Base-by-base conservation (phyloP, 2,113 vertebrate genomes). In the Nettapus auritus region DNA sequence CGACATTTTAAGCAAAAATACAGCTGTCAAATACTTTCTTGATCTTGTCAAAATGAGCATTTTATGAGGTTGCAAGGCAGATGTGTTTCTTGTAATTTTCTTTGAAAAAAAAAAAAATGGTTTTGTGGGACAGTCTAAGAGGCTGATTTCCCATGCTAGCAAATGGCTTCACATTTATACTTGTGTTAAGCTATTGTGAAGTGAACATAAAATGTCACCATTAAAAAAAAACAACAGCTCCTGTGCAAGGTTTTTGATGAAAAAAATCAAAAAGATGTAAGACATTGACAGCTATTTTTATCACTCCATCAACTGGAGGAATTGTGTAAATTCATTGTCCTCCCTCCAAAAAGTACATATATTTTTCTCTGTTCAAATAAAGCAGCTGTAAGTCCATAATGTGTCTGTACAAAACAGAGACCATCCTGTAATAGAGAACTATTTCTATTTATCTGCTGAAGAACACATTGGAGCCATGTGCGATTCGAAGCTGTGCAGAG, bases 391-490 rank as follows among this genome's bases (percentile, higher is more conserved):
- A 40, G n/a, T 86, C 38, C 31, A 18, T 57, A 78, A 56, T 11
- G 29, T 69, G 20, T 1, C 21, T 52, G 18, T 40, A 63, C 33
- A 79, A 64, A 68, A 26, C 28, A 4, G 31, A 70, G 70, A 71
- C 5, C 16, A 40, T 50, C 10, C 13, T 34, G 11, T 57, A 50
- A 55, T 4, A 42, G 2, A 55, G 19, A 34, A 67, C 0, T 1
- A 38, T 7, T 74, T 93, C 20, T 4, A 42, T 53, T n/a, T 66
- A 22, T 79, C 82, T 64, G n/a, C 34, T 18, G 9, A 40, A 57
- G 20, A 56, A 57, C 0, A 0, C 29, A 46, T 55, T 48, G 29
- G 13, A 44, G 11, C 4, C 8, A 2, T 28, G 6, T 31, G 38
- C 9, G 38, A 3, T 53, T 71, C 53, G 70, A 88, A 69, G 16